These are phyloP conservation scores for Oryzias woworae DNA, from an alignment of 2,113 vertebrate species.

Conservation along the genomic window DNA sequence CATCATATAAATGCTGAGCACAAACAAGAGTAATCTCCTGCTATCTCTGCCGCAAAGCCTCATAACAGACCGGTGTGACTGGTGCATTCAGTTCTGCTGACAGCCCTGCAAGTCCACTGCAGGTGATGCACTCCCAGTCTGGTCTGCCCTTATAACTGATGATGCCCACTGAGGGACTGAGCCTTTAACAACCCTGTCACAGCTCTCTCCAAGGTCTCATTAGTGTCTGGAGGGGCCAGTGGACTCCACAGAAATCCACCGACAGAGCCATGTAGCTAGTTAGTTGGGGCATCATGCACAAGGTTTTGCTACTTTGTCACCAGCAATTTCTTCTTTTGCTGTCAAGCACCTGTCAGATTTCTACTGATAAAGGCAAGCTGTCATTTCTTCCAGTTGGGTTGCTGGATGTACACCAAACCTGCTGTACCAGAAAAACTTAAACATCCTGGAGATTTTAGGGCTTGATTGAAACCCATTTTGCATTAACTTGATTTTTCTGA, in stretches of 20 bases:
- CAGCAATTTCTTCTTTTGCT: constrained; percentile 33
- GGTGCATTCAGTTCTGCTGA: constrained; percentile 43
- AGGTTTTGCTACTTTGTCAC: constrained; percentile 22
- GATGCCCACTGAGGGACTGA: constrained; percentile 11
- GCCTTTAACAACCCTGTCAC: constrained; percentile 47
- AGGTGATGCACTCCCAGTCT: constrained; percentile 32
- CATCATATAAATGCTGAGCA: constrained; percentile 39
- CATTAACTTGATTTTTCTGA: not conserved
- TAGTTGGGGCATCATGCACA: constrained; percentile 4
- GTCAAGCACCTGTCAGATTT: constrained; percentile 34
- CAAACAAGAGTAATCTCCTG: constrained; percentile 56
- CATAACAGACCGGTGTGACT: constrained; percentile 57
- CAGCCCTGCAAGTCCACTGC: constrained; percentile 25
- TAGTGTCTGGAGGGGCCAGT: constrained; percentile 37
- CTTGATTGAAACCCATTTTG: not conserved
- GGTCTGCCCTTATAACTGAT: constrained; percentile 44
- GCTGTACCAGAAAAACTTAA: not conserved
- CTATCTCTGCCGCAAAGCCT: constrained; percentile 49
- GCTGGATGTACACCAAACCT: not conserved
- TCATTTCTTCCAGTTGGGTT: not conserved
- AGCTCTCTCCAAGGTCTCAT: constrained; percentile 44
- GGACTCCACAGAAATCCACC: constrained; percentile 6
- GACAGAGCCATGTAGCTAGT: constrained; percentile 11
- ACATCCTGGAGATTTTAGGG: not conserved
- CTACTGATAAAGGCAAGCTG: constrained; percentile 12